These are phyloP conservation scores for Danaus chrysippus DNA, from an alignment of 2,888 invertebrate genomes.

Conservation along the genomic window DNA sequence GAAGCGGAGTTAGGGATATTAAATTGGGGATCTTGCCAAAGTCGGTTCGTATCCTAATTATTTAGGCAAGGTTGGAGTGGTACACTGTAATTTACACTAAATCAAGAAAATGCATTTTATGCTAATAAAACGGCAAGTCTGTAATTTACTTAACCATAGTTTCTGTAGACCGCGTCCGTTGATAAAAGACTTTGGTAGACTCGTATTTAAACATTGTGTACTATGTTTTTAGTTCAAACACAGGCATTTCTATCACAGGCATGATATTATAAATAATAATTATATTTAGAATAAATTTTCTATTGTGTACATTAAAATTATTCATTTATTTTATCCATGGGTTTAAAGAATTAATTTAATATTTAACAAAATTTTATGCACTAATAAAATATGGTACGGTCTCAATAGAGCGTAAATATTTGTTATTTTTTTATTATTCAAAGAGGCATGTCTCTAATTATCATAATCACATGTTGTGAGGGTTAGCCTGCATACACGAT, in stretches of 20 bases:
- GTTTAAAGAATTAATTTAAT: too few relatives aligned
- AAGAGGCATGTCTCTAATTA: constrained; percentile 20
- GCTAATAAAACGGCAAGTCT: constrained; percentile 24
- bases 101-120: constrained; percentile 31
- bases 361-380: not conserved
- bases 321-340: too few relatives aligned
- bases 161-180: constrained; percentile 4
- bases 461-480: constrained; percentile 23
- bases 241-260: too few relatives aligned
- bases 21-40: constrained; percentile 1
- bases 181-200: not conserved
- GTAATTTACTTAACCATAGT: constrained; percentile 25
- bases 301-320: too few relatives aligned
- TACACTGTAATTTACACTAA: constrained; percentile 26
- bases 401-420: not conserved
- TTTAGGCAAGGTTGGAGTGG: constrained; percentile 37
- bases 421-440: constrained; percentile 11
- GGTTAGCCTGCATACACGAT: constrained; percentile 7
- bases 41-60: constrained; percentile 29
- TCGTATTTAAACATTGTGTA: not conserved
- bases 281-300: too few relatives aligned
- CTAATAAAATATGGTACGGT: not conserved
- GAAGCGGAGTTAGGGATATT: not conserved
- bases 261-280: too few relatives aligned
- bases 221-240: not conserved